Evolutionary conservation across 1,140 invertebrate species (phyloP).

Genomic region (Zaprionus capensis): DNA sequence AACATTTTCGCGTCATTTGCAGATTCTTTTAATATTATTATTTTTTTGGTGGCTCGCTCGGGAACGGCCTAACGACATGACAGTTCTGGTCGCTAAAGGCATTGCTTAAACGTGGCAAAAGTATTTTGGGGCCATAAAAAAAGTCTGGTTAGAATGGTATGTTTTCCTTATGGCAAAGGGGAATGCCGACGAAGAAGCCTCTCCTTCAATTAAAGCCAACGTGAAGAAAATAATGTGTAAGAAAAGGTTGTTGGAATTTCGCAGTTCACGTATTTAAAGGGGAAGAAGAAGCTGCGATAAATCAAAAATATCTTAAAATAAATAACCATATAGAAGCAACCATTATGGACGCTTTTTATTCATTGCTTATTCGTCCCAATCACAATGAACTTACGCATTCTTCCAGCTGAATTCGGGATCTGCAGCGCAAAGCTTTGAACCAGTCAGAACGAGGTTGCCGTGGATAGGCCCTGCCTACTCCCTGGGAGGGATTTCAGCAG

Average conservation of each 20-base stretch:
- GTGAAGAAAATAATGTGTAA: slow-evolving; percentile 5
- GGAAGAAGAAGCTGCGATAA: neutral
- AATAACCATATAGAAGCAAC: neutral
- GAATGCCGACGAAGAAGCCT: slow-evolving; percentile 15
- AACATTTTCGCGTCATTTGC: slow-evolving; percentile 81
- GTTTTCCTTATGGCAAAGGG: slow-evolving; percentile 4
- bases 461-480: neutral
- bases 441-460: slow-evolving; percentile 16
- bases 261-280: neutral
- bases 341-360: neutral
- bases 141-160: slow-evolving; percentile 20
- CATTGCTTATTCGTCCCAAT: slow-evolving; percentile 8
- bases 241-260: slow-evolving; percentile 16
- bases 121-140: slow-evolving; percentile 28
- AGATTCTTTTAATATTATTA: slow-evolving; percentile 80
- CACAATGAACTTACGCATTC: slow-evolving; percentile 15
- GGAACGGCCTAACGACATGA: slow-evolving; percentile 58
- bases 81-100: slow-evolving; percentile 42
- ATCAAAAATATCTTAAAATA: neutral
- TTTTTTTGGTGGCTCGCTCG: slow-evolving; percentile 44
- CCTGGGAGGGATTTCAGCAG: slow-evolving; percentile 40
- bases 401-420: neutral
- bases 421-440: neutral
- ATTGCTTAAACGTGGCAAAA: slow-evolving; percentile 28
- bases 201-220: slow-evolving; percentile 28